These are phyloP conservation scores for Podarcis siculus DNA, from an alignment of 2,797 vertebrate genomes.

Conservation along the genomic window DNA sequence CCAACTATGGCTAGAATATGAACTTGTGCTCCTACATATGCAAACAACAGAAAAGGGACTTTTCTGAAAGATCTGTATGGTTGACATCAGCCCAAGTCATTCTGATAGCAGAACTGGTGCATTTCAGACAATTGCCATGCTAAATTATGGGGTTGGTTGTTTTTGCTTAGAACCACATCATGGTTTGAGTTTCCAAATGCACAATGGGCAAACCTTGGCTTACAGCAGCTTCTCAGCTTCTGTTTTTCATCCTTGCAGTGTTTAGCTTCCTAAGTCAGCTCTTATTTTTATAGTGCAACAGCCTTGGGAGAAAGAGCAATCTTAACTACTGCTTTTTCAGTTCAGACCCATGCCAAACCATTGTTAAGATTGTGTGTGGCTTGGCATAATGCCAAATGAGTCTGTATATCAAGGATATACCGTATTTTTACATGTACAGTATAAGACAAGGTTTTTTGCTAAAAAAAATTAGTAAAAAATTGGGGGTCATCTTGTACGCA, in stretches of 20 bases:
- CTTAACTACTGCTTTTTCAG: background rate
- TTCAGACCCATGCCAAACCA: background rate
- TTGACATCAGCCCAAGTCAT: background rate
- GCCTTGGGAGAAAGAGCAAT: background rate
- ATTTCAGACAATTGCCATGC: background rate
- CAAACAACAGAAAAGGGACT: background rate
- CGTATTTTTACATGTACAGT: too few relatives aligned
- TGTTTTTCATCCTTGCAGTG: background rate
- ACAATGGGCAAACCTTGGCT: background rate
- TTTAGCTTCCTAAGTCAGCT: background rate
- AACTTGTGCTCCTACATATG: background rate
- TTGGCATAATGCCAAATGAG: background rate
- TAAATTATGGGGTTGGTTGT: background rate
- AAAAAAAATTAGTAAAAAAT: too few relatives aligned
- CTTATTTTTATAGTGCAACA: background rate
- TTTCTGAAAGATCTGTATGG: background rate
- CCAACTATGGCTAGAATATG: background rate
- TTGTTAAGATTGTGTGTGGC: background rate
- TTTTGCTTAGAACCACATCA: background rate
- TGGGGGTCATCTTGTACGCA: background rate
- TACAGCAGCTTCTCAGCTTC: background rate
- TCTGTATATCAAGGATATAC: background rate
- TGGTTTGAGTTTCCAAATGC: background rate
- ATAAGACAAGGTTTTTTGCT: too few relatives aligned
- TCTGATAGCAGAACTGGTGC: background rate